A percentile compares a stretch with the other conserved stretches of the same genome.
Conservation (phyloP, 2,797 vertebrate genomes). For the Bradypodion ventrale region DNA sequence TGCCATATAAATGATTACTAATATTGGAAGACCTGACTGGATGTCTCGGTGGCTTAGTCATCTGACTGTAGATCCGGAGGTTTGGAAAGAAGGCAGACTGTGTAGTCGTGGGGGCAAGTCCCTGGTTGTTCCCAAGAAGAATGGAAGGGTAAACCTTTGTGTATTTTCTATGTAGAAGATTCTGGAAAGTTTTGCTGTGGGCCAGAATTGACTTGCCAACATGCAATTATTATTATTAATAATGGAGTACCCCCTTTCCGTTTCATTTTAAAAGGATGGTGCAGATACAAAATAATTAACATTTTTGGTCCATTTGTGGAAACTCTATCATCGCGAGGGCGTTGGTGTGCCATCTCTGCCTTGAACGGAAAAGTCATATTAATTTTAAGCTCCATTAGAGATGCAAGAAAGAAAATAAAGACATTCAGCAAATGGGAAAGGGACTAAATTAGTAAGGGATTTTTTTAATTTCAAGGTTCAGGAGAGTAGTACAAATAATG, state of each 20-base stretch:
- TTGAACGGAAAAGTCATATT: conserved; percentile 63
- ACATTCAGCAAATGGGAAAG: conserved; percentile 61
- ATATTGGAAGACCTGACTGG: neutral
- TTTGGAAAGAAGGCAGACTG: too few relatives aligned
- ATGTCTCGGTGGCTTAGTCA: too few relatives aligned
- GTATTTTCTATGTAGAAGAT: too few relatives aligned
- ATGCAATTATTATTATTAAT: too few relatives aligned
- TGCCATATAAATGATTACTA: conserved; percentile 5
- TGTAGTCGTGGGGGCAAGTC: too few relatives aligned
- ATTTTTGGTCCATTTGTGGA: conserved; percentile 27
- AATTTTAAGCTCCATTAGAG: conserved; percentile 71
- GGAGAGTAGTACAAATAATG: conserved; percentile 62
- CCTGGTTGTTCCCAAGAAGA: too few relatives aligned
- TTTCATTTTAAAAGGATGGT: conserved; percentile 13
- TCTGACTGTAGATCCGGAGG: too few relatives aligned
- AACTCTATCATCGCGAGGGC: conserved; percentile 26
- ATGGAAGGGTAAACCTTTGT: too few relatives aligned
- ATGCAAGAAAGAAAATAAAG: conserved; percentile 59
- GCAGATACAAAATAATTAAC: conserved; percentile 26
- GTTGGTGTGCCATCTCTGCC: conserved; percentile 47
- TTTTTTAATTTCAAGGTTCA: conserved; percentile 69
- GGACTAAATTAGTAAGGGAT: conserved; percentile 56
- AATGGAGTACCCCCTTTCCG: neutral
- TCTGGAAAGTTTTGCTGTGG: too few relatives aligned
- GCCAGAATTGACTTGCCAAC: too few relatives aligned